A percentile compares a stretch with the other conserved stretches of the same genome.
Conservation (phyloP, 2,113 vertebrate genomes). For the Machaerirhynchus nigripectus region DNA sequence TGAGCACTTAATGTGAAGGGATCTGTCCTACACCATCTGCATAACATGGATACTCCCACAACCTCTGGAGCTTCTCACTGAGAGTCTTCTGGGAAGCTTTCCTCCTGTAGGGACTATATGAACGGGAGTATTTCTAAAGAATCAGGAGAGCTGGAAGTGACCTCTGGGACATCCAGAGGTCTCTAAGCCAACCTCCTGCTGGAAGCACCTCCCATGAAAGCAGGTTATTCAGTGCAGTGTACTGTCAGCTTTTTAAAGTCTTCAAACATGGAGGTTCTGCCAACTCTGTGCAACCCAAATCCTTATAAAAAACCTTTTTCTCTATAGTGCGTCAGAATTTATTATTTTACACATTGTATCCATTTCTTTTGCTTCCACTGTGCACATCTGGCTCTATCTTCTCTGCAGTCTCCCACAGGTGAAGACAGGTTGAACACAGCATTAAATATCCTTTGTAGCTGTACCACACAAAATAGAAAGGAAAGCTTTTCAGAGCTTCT, state of each 20-base stretch:
- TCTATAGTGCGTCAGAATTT: background rate
- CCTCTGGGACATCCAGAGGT: background rate
- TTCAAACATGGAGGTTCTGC: background rate
- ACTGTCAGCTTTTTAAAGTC: background rate
- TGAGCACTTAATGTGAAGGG: background rate
- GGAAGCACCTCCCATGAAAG: background rate
- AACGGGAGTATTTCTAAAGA: background rate
- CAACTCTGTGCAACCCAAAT: background rate
- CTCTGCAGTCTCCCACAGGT: background rate
- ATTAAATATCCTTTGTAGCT: background rate
- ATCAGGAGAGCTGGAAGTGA: background rate
- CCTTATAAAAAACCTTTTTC: background rate
- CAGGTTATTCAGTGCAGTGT: background rate
- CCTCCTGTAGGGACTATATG: background rate
- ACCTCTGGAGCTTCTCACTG: background rate
- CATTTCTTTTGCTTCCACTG: background rate
- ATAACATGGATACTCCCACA: background rate
- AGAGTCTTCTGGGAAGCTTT: background rate
- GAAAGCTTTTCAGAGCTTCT: background rate
- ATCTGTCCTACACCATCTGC: background rate
- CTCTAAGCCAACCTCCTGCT: background rate
- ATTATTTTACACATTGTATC: background rate
- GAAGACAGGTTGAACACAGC: background rate
- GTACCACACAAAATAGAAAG: background rate
- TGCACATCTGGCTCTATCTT: background rate